These are phyloP conservation scores for Fragum fragum DNA, from an alignment of 2,888 invertebrate species.

Conservation along the genomic window DNA sequence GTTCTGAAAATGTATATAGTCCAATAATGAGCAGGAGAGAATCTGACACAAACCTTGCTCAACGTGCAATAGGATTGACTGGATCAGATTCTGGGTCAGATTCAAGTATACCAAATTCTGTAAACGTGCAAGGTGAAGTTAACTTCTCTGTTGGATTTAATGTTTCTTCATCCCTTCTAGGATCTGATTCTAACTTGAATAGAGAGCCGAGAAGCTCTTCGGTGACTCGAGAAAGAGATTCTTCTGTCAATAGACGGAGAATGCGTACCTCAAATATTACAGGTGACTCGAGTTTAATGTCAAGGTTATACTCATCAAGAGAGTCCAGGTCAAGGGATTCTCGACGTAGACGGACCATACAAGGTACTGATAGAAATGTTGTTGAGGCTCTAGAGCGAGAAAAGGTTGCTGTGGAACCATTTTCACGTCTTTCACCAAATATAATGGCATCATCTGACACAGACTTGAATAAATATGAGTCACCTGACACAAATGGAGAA, in stretches of 20 bases:
- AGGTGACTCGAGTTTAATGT: not conserved
- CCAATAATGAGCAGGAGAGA: conserved; percentile 30
- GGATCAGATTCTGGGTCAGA: conserved; percentile 52
- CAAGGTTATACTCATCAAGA: conserved; percentile 7
- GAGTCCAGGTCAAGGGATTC: conserved; percentile 32
- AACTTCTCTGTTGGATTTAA: conserved; percentile 3
- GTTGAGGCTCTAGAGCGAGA: conserved; percentile 50
- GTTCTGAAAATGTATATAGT: conserved; percentile 47
- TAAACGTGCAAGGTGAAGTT: not conserved
- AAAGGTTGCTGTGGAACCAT: conserved; percentile 10
- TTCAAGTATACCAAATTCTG: conserved; percentile 37
- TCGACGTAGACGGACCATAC: conserved; percentile 54
- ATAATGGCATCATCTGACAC: conserved; percentile 16
- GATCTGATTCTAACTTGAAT: conserved; percentile 37
- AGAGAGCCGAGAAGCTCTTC: conserved; percentile 42
- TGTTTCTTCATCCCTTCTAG: not conserved
- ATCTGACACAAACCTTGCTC: conserved; percentile 38
- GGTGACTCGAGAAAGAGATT: conserved; percentile 41
- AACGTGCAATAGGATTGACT: conserved; percentile 9
- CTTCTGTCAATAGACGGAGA: conserved; percentile 36
- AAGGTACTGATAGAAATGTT: conserved; percentile 55
- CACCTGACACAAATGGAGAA: not conserved
- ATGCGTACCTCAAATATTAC: not conserved
- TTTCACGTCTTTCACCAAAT: conserved; percentile 17
- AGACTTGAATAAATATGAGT: conserved; percentile 5